A percentile compares a stretch with the other conserved stretches of the same genome.
Conservation (phyloP, 2,113 vertebrate genomes). For the Ranitomeya variabilis region DNA sequence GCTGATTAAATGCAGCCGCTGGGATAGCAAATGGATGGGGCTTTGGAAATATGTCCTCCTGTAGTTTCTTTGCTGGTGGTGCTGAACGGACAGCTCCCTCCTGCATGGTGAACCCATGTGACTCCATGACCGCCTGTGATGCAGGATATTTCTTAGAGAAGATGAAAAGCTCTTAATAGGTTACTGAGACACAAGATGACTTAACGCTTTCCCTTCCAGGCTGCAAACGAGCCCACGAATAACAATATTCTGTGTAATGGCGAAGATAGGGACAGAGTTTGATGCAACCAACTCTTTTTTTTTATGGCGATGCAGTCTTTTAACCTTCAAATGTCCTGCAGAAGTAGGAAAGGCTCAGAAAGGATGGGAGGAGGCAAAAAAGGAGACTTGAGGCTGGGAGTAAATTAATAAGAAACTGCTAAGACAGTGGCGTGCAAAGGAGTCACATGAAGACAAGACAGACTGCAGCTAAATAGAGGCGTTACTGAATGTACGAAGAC, state of each 20-base stretch:
- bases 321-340: constrained; percentile 51
- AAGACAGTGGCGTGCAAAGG: background rate
- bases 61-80: constrained; percentile 42
- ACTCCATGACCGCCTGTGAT: too few relatives aligned
- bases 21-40: background rate
- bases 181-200: background rate
- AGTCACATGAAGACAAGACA: background rate
- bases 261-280: background rate
- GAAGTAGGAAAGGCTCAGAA: background rate
- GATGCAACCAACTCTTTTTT: background rate
- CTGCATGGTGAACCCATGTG: background rate
- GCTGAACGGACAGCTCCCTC: constrained; percentile 66
- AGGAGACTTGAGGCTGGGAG: background rate
- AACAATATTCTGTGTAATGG: background rate
- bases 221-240: background rate
- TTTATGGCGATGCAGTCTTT: background rate
- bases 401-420: background rate
- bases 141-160: background rate
- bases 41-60: background rate
- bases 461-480: background rate
- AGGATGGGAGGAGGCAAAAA: background rate
- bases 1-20: constrained; percentile 49
- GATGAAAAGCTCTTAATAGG: background rate
- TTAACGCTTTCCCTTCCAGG: background rate
- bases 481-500: background rate